Conservation (phyloP, 2,797 vertebrate species). For the Apogon talboti region DNA sequence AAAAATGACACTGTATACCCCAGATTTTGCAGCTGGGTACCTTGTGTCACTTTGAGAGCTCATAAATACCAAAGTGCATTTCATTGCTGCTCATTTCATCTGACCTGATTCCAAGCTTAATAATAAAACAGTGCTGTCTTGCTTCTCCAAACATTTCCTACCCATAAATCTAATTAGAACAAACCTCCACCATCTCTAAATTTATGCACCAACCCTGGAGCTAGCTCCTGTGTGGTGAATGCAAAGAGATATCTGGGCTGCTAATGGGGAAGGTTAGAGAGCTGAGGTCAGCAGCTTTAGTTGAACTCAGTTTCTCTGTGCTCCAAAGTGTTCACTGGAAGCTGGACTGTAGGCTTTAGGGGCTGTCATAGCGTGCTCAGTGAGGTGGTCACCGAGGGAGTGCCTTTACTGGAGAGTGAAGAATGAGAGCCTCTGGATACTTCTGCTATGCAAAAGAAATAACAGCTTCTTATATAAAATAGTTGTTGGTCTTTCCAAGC, state of each 20-base stretch:
- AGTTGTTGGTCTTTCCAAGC: constrained; percentile 31
- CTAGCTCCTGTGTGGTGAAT: constrained; percentile 68
- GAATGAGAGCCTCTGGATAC: constrained; percentile 32
- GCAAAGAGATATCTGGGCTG: constrained; percentile 69
- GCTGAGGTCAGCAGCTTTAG: constrained; percentile 81
- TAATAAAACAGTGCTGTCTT: constrained; percentile 71
- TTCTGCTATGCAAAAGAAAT: constrained; percentile 28
- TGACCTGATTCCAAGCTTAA: constrained; percentile 73
- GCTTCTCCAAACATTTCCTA: constrained; percentile 73
- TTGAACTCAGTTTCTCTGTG: constrained; percentile 51
- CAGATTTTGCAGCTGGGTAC: constrained; percentile 42
- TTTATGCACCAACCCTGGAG: constrained; percentile 71
- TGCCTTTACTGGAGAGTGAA: constrained; percentile 49
- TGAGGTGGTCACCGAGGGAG: constrained; percentile 57
- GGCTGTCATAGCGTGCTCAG: constrained; percentile 65
- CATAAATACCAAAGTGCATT: constrained; percentile 70
- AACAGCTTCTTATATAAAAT: constrained; percentile 23
- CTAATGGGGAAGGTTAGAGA: constrained; percentile 74
- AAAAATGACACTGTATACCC: constrained; percentile 19
- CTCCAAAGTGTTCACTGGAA: constrained; percentile 59
- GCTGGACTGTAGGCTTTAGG: constrained; percentile 58
- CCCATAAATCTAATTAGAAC: constrained; percentile 78
- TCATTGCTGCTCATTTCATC: constrained; percentile 65
- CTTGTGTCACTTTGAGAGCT: constrained; percentile 64
- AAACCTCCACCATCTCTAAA: constrained; percentile 74